These are phyloP conservation scores for Montipora capitata DNA, from an alignment of 92 coral and sea anemone species.

Conservation along the genomic window DNA sequence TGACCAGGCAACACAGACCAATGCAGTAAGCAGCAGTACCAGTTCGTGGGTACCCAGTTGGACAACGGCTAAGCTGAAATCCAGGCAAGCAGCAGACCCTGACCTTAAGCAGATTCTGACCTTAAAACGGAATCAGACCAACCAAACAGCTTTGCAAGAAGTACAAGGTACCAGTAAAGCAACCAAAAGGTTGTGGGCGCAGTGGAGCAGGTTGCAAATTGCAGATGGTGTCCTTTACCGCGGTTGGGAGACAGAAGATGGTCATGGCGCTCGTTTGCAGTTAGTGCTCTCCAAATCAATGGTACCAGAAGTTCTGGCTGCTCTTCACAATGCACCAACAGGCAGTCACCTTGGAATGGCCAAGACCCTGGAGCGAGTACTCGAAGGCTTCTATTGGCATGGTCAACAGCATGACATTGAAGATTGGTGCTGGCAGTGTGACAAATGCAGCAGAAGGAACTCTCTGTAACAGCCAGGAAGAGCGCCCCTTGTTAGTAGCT, in stretches of 20 bases:
- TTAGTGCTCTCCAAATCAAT: slow-evolving; percentile 56
- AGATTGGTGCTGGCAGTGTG: slow-evolving; percentile 63
- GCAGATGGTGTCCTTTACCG: slow-evolving; percentile 65
- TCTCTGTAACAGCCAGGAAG: slow-evolving; percentile 12
- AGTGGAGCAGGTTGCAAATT: slow-evolving; percentile 22
- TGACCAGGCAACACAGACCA: slow-evolving; percentile 5
- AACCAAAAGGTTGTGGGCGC: slow-evolving; percentile 13
- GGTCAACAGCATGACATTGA: slow-evolving; percentile 32
- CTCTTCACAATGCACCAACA: slow-evolving; percentile 59
- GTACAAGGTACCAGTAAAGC: slow-evolving; percentile 33
- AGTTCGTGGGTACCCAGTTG: slow-evolving; percentile 4
- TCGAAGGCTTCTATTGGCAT: background rate
- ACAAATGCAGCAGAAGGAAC: slow-evolving; percentile 39
- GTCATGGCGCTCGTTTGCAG: slow-evolving; percentile 43
- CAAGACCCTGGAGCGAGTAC: slow-evolving; percentile 59
- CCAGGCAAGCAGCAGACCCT: slow-evolving; percentile 37
- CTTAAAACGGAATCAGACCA: slow-evolving; percentile 39
- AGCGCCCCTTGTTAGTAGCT: slow-evolving; percentile 33
- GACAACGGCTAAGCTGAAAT: slow-evolving; percentile 35
- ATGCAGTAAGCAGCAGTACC: slow-evolving; percentile 12
- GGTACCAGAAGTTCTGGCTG: slow-evolving; percentile 48
- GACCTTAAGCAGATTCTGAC: slow-evolving; percentile 43
- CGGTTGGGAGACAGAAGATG: slow-evolving; percentile 49
- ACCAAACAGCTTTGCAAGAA: slow-evolving; percentile 11
- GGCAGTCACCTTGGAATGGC: slow-evolving; percentile 67